These are phyloP conservation scores for Cheirogaleus major DNA, from an alignment of 2,797 vertebrate species.

Conservation along the genomic window DNA sequence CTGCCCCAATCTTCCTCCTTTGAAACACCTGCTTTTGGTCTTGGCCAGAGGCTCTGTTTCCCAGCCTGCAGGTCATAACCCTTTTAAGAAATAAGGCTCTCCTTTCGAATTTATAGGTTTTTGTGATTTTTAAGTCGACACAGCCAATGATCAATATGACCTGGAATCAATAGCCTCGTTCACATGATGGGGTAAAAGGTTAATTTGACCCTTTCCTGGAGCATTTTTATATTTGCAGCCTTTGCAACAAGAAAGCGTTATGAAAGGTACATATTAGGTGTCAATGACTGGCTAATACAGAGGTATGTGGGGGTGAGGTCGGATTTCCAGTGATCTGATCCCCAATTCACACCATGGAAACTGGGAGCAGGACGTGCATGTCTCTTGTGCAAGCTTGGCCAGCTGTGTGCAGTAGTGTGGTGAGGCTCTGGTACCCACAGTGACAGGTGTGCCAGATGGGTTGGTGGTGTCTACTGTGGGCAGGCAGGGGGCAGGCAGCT, in stretches of 20 bases:
- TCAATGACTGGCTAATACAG: accelerated
- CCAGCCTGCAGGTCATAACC: not conserved
- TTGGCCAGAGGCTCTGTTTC: not conserved
- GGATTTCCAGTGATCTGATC: not conserved
- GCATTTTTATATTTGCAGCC: not conserved
- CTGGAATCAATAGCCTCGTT: not conserved
- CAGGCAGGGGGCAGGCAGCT: not conserved
- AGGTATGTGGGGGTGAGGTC: not conserved
- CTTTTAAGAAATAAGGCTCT: not conserved
- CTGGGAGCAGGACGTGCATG: accelerated
- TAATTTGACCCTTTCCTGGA: not conserved
- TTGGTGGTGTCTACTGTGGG: too few species aligned
- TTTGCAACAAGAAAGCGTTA: not conserved
- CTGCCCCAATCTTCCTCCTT: not conserved
- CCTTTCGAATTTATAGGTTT: not conserved
- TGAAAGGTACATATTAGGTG: not conserved
- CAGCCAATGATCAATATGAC: not conserved
- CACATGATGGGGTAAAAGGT: not conserved
- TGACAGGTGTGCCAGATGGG: not conserved
- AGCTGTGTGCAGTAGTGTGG: accelerated
- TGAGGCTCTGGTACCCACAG: accelerated
- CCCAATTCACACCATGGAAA: accelerated
- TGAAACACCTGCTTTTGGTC: not conserved
- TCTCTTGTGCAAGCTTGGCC: accelerated
- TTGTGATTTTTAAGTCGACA: not conserved